Evolutionary conservation across 2,888 invertebrate species (phyloP).

Genomic region (Andrena dorsata): DNA sequence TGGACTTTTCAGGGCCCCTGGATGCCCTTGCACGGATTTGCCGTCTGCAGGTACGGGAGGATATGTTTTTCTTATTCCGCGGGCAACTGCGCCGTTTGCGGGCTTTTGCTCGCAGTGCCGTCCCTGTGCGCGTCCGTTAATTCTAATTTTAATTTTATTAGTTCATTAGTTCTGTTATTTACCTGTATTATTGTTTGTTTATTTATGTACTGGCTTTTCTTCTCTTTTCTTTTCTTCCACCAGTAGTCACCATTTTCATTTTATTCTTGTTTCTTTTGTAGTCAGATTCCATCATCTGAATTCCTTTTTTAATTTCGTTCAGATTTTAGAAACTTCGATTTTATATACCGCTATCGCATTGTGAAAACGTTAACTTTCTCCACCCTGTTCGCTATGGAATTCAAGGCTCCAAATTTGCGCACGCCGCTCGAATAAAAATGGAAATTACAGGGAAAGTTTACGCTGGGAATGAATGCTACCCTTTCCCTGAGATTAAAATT

Average conservation of each 20-base stretch:
- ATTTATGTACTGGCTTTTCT: no score
- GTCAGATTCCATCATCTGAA: background rate
- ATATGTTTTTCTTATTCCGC: background rate
- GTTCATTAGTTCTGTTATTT: no score
- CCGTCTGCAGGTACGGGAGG: background rate
- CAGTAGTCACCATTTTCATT: no score
- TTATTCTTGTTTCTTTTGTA: no score
- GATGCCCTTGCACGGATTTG: background rate
- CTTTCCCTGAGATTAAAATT: conserved; percentile 42
- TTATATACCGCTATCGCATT: background rate
- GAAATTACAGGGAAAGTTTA: conserved; percentile 48
- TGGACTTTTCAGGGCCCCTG: conserved; percentile 1
- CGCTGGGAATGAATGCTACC: conserved; percentile 41
- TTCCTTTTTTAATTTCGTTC: background rate
- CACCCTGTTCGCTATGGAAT: background rate
- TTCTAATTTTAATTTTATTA: no score
- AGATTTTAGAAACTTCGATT: background rate
- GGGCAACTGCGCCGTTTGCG: no score
- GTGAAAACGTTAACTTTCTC: conserved; percentile 3
- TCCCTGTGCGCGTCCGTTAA: no score
- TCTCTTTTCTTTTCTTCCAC: no score
- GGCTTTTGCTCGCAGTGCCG: no score
- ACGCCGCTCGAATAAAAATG: conserved; percentile 43
- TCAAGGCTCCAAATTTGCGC: conserved; percentile 32
- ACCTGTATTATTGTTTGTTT: no score